A percentile compares a stretch with the other conserved stretches of the same genome.
Evolutionary conservation across 2,888 invertebrate species (phyloP).

Genomic region (Coleophora flavipennella): DNA sequence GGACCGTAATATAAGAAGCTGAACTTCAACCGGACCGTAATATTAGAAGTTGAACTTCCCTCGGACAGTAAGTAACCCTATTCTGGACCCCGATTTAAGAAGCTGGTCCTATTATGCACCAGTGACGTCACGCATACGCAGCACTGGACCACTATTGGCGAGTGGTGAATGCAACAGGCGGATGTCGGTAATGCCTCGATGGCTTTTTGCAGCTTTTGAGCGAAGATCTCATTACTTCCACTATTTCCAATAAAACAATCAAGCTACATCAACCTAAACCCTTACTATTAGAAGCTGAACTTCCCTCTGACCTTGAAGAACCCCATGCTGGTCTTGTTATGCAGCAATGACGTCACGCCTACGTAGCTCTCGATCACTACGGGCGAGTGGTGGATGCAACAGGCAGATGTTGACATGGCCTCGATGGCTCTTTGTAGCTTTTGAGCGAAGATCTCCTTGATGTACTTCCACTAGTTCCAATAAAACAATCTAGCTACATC

Average conservation of each 20-base stretch:
- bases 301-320: constrained; percentile 91
- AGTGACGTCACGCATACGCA: constrained; percentile 85
- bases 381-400: constrained; percentile 75
- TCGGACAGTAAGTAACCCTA: constrained; percentile 90
- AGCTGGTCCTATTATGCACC: constrained; percentile 85
- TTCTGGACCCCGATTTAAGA: too few relatives aligned
- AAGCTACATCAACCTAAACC: too few relatives aligned
- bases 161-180: constrained; percentile 73
- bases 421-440: constrained; percentile 71
- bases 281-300: constrained; percentile 89
- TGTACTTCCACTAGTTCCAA: constrained; percentile 26
- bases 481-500: neutral
- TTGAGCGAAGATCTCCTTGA: constrained; percentile 73
- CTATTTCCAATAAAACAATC: neutral
- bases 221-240: constrained; percentile 63
- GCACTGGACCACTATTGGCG: constrained; percentile 83
- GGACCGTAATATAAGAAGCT: too few relatives aligned
- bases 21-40: too few relatives aligned
- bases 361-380: constrained; percentile 87
- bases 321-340: constrained; percentile 87
- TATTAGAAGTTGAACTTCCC: constrained; percentile 90
- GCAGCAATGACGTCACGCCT: constrained; percentile 83
- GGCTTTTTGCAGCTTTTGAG: constrained; percentile 68
- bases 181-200: constrained; percentile 60
- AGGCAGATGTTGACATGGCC: constrained; percentile 52